Percentiles rank a stretch among this genome's conserved stretches.
phyloP scores from a whole-genome alignment of 1,140 invertebrate species.

The Drosophila kanapiae region DNA sequence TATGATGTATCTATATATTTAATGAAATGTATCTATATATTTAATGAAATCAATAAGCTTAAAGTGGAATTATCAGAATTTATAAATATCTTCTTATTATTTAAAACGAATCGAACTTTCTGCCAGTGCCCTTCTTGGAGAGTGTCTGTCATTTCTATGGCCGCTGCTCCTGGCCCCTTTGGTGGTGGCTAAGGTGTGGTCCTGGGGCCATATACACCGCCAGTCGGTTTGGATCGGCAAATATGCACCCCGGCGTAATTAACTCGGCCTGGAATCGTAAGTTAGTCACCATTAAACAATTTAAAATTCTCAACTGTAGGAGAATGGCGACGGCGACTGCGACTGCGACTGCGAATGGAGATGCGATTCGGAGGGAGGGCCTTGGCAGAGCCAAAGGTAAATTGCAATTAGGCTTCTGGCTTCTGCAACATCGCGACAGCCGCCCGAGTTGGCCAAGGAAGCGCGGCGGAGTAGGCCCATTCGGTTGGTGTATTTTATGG shows the following conservation, averaged over 20 bases:
- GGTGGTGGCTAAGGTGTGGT: constrained; percentile 41
- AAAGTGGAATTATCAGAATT: neutral
- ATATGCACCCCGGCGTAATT: constrained; percentile 83
- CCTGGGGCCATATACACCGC: constrained; percentile 43
- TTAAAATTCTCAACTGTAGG: constrained; percentile 76
- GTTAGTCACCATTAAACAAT: constrained; percentile 84
- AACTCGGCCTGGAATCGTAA: constrained; percentile 81
- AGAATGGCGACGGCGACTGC: constrained; percentile 4
- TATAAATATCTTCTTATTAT: neutral
- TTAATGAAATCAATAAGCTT: neutral
- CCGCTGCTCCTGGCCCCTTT: constrained; percentile 11
- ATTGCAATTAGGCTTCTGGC: constrained; percentile 84
- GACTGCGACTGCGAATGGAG: constrained; percentile 2
- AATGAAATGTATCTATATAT: no score
- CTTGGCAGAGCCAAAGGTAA: constrained; percentile 66
- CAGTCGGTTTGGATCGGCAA: constrained; percentile 60
- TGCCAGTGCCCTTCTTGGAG: constrained; percentile 1
- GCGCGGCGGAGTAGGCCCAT: constrained; percentile 54
- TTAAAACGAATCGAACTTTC: neutral
- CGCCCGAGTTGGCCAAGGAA: constrained; percentile 20
- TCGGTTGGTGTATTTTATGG: constrained; percentile 78
- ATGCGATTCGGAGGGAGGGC: constrained; percentile 27
- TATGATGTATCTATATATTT: neutral
- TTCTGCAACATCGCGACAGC: constrained; percentile 49
- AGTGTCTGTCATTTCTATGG: constrained; percentile 48